phyloP scores from a whole-genome alignment of 2,113 vertebrate genomes.

The Haplochromis burtoni region DNA sequence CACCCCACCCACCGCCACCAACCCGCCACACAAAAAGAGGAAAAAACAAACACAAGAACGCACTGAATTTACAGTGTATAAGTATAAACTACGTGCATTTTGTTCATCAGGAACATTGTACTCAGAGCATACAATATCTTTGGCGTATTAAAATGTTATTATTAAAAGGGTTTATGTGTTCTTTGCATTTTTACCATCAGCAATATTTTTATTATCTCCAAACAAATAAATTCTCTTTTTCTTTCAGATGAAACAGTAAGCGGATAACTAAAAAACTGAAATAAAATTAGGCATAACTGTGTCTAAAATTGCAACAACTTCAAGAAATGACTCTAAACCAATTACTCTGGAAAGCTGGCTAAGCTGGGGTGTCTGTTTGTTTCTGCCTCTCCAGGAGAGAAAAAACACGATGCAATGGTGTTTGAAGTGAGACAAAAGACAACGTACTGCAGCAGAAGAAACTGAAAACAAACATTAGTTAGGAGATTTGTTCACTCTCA shows the following conservation, averaged over 20 bases:
- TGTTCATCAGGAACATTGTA: background rate
- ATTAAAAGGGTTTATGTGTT: background rate
- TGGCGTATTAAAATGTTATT: background rate
- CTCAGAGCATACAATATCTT: background rate
- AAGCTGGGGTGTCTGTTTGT: constrained; percentile 22
- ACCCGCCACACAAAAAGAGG: background rate
- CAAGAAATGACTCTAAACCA: constrained; percentile 33
- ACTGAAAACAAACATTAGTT: constrained; percentile 19
- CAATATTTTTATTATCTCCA: background rate
- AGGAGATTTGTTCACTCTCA: constrained; percentile 11
- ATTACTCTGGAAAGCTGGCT: constrained; percentile 34
- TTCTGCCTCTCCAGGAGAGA: background rate
- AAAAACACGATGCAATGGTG: background rate
- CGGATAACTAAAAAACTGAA: background rate
- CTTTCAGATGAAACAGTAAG: background rate
- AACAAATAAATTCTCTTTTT: background rate
- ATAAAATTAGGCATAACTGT: background rate
- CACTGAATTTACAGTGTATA: fast-evolving
- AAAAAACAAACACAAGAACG: background rate
- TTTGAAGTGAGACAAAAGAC: constrained; percentile 55
- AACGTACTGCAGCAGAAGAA: background rate
- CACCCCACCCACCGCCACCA: background rate
- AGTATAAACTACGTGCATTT: background rate
- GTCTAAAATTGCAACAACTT: constrained; percentile 9
- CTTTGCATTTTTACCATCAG: background rate